phyloP scores from a whole-genome alignment of 2,113 vertebrate species.

The Myotis davidii region DNA sequence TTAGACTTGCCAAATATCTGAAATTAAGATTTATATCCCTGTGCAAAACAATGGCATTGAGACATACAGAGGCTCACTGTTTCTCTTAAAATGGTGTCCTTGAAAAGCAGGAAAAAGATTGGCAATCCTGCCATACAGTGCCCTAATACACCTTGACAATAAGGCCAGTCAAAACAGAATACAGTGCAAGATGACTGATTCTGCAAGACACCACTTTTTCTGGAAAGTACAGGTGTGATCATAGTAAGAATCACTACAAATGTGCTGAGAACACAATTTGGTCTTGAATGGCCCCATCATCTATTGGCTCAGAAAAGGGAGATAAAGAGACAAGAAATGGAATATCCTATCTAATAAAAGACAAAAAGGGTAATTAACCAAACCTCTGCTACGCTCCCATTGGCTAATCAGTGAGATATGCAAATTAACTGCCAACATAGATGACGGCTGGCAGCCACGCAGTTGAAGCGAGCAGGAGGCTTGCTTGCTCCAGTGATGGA shows the following conservation, averaged over 20 bases:
- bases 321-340: not conserved
- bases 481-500: too few species aligned
- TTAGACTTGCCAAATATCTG: constrained; percentile 48
- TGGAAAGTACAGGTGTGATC: not conserved
- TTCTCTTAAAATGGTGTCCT: constrained; percentile 31
- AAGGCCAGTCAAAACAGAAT: not conserved
- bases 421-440: too few species aligned
- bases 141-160: not conserved
- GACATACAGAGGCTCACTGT: constrained; percentile 28
- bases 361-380: too few species aligned
- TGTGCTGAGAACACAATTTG: not conserved
- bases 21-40: constrained; percentile 38
- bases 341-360: not conserved
- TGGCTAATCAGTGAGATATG: too few species aligned
- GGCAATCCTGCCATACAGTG: not conserved
- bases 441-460: too few species aligned
- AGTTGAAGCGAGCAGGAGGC: too few species aligned
- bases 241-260: not conserved
- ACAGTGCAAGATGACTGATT: not conserved
- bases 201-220: not conserved
- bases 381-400: too few species aligned
- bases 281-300: not conserved
- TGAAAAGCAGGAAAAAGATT: constrained; percentile 38
- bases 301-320: not conserved
- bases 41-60: constrained; percentile 33